Base-by-base conservation (phyloP, 2,797 vertebrate genomes). In the Carapus acus region DNA sequence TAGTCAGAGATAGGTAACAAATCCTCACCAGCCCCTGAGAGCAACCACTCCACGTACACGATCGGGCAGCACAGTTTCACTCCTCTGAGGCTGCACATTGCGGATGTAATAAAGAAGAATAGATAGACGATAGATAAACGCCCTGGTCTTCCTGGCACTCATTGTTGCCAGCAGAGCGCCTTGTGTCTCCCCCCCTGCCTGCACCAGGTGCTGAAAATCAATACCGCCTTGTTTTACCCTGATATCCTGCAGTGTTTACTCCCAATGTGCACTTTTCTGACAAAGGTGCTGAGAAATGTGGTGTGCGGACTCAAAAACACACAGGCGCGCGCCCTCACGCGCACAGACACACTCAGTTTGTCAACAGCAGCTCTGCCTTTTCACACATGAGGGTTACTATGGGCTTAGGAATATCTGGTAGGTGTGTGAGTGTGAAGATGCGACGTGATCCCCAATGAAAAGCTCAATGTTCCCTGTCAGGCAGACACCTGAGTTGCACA, bases 401-500 rank as follows among this genome's bases (percentile, higher is more conserved):
- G 56, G 39, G 13, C 37, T 52, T 47, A 43, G 59, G 20, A 60
- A 65, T 61, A 73, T 49, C 49, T 48, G 42, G 66, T 4, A 9
- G 24, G 24, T 4, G 24, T 4, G 9, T 4, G 24, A 49, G 51
- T 21, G 67, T 24, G 33, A 19, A 52, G 33, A 69, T 34, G 56
- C 41, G 55, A 53, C 42, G 53, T 57, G 65, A 80, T 49, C 68
- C 60, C 65, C 49, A 52, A 62, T 41, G 52, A 57, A 39, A 71
- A 68, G 69, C 63, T 70, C 75, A 83, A 71, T 58, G 49, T 59
- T 68, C 49, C 33, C 41, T 24, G 67, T 71, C 66, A 76, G 55
- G 62, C 62, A 60, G 69, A 55, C 6, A 2, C 55, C 9, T 9
- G 5, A 27, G 5, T 27, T 9, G 5, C 24, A 27, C 24, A 64